Conservation (phyloP, 2,113 vertebrate genomes). For the Hippoglossus stenolepis region DNA sequence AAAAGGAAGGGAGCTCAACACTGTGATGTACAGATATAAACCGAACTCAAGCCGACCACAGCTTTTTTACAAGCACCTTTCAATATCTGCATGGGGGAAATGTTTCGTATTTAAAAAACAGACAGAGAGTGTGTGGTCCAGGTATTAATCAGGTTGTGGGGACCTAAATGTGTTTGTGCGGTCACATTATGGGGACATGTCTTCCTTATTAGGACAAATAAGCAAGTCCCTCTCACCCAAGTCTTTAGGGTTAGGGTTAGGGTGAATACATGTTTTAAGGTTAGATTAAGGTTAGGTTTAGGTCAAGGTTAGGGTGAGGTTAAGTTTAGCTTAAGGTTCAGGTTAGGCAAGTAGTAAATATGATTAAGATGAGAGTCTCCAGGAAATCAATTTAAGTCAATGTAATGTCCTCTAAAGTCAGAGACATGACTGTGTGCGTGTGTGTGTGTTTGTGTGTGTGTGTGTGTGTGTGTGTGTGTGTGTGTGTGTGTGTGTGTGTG, state of each 20-base stretch:
- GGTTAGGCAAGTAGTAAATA: neutral
- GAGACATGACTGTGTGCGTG: neutral
- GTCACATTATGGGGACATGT: too few relatives aligned
- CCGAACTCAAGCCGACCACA: slow-evolving; percentile 10
- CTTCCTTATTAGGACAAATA: too few relatives aligned
- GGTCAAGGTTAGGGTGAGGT: neutral
- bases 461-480: too few relatives aligned
- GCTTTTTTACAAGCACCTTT: neutral
- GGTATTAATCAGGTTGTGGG: too few relatives aligned
- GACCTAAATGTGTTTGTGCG: too few relatives aligned
- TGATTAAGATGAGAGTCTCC: too few relatives aligned
- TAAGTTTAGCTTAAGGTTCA: too few relatives aligned
- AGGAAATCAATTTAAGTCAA: neutral
- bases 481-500: too few relatives aligned
- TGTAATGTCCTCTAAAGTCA: neutral
- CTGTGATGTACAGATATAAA: slow-evolving; percentile 2
- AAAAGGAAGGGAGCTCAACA: neutral
- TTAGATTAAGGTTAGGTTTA: neutral
- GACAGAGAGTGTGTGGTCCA: neutral
- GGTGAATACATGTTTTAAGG: too few relatives aligned
- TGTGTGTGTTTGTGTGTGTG: too few relatives aligned
- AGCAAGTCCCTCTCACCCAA: too few relatives aligned
- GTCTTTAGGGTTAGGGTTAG: too few relatives aligned
- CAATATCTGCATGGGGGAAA: neutral
- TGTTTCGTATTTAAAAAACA: slow-evolving; percentile 15